Conservation (phyloP, 2,888 invertebrate species). For the Papilio demoleus region DNA sequence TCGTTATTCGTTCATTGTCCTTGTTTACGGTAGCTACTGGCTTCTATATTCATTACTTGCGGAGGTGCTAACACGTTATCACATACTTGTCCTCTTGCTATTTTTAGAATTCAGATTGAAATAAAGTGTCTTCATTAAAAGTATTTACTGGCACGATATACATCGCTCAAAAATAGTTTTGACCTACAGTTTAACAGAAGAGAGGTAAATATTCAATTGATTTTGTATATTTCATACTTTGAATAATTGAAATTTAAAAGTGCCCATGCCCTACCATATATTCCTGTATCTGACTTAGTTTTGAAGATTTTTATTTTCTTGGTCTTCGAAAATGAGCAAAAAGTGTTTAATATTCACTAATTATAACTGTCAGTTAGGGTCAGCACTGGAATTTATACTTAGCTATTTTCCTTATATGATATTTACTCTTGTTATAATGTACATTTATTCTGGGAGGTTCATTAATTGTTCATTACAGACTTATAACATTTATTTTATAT, state of each 20-base stretch:
- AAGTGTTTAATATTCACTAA: too few relatives aligned
- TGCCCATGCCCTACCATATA: too few relatives aligned
- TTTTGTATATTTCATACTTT: neutral
- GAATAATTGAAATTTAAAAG: too few relatives aligned
- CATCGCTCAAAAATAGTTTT: neutral
- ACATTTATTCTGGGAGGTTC: neutral
- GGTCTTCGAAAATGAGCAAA: neutral
- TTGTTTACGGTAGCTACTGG: slow-evolving; percentile 53
- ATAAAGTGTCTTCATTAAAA: slow-evolving; percentile 21
- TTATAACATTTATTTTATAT: too few relatives aligned
- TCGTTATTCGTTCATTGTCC: slow-evolving; percentile 53
- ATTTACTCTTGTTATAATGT: neutral
- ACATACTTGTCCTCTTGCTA: slow-evolving; percentile 55
- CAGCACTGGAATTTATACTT: neutral
- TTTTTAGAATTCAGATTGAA: slow-evolving; percentile 55
- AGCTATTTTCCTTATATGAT: neutral
- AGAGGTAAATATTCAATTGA: neutral
- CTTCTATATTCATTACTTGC: slow-evolving; percentile 54
- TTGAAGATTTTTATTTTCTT: neutral
- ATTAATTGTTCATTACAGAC: too few relatives aligned
- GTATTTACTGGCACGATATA: slow-evolving; percentile 14
- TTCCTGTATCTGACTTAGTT: too few relatives aligned
- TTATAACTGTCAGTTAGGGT: neutral
- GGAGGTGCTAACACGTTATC: slow-evolving; percentile 52
- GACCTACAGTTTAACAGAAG: neutral